These are phyloP conservation scores for Alcedo quadribrachys DNA, from an alignment of 2,797 vertebrate genomes.

Conservation along the genomic window DNA sequence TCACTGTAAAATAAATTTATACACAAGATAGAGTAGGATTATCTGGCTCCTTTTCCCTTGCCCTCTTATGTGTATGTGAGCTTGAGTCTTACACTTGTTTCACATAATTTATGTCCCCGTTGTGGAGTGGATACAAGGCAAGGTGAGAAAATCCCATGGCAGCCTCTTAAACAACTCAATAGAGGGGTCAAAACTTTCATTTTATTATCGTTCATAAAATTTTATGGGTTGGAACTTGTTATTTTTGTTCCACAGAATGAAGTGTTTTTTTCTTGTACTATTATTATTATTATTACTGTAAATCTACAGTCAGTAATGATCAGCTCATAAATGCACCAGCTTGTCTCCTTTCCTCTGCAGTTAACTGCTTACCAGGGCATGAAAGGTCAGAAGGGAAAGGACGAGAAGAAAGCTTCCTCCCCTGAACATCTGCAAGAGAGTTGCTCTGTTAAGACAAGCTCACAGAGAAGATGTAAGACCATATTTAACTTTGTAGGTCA, in stretches of 20 bases:
- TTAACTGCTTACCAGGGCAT: neutral
- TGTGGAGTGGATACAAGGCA: neutral
- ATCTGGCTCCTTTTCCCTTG: neutral
- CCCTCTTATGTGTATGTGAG: neutral
- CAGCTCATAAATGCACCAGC: neutral
- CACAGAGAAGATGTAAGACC: neutral
- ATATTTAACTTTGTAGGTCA: neutral
- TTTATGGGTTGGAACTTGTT: constrained; percentile 45
- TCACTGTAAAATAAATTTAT: neutral
- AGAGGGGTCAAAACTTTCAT: neutral
- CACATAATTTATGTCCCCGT: neutral
- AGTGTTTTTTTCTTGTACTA: neutral
- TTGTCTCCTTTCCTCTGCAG: neutral
- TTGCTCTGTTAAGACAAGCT: neutral
- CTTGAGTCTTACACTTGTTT: neutral
- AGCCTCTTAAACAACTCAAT: constrained; percentile 29
- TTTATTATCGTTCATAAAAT: constrained; percentile 55
- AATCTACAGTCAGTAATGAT: neutral
- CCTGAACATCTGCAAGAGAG: neutral
- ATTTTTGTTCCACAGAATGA: neutral
- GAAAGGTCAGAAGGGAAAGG: neutral
- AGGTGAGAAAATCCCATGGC: neutral
- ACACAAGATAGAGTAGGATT: neutral
- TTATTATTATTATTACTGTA: neutral
- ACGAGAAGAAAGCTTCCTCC: neutral